phyloP scores from a whole-genome alignment of 2,888 invertebrate genomes.

The Eristalis pertinax region DNA sequence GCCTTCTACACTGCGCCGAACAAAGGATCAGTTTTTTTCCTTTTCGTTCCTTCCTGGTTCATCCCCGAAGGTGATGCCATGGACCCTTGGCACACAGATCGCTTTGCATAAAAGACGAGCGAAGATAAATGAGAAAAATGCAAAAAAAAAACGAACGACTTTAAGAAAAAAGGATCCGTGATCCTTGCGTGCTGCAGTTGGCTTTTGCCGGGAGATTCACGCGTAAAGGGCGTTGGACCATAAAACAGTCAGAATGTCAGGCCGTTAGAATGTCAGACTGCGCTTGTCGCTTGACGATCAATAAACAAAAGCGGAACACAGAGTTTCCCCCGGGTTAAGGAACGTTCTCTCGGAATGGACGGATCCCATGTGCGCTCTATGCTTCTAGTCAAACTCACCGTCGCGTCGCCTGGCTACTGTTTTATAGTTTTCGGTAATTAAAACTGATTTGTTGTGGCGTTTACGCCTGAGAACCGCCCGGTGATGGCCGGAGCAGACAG shows the following conservation, averaged over 20 bases:
- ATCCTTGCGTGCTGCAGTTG: slow-evolving; percentile 58
- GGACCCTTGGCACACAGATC: slow-evolving; percentile 30
- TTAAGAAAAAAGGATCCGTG: slow-evolving; percentile 53
- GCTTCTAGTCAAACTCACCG: slow-evolving; percentile 21
- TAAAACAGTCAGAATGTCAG: slow-evolving; percentile 65
- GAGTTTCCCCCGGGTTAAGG: slow-evolving; percentile 3
- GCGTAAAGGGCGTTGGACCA: slow-evolving; percentile 68
- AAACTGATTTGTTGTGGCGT: slow-evolving; percentile 24
- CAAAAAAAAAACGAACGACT: slow-evolving; percentile 23
- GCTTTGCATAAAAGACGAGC: slow-evolving; percentile 59
- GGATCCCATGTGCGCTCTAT: neutral
- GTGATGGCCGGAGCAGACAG: neutral
- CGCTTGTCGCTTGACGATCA: slow-evolving; percentile 57
- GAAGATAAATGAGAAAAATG: slow-evolving; percentile 17
- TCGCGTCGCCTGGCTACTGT: neutral
- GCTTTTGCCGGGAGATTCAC: slow-evolving; percentile 39
- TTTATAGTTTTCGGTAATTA: slow-evolving; percentile 66
- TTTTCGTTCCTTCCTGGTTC: neutral
- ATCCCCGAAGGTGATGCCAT: slow-evolving; percentile 15
- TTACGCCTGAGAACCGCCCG: neutral
- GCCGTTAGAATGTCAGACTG: neutral
- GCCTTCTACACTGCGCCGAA: slow-evolving; percentile 75
- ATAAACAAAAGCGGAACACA: slow-evolving; percentile 58
- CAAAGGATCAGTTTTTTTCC: slow-evolving; percentile 54
- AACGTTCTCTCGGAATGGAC: too few species aligned